Conservation (phyloP, 2,113 vertebrate species). For the Prolemur simus region DNA sequence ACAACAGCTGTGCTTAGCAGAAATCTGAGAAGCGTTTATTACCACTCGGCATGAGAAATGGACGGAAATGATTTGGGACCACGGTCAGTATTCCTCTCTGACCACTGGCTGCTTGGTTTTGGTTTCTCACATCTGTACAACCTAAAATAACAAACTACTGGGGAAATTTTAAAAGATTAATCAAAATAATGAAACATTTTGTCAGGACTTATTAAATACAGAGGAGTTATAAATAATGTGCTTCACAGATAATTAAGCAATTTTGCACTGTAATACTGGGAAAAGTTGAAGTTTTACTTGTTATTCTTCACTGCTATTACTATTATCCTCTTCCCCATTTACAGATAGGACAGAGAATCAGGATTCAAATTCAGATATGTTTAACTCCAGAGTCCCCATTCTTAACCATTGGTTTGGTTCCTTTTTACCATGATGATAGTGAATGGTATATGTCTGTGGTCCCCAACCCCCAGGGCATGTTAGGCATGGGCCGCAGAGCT, state of each 20-base stretch:
- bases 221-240: neutral
- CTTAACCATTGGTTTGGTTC: neutral
- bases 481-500: too few relatives aligned
- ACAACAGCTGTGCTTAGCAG: neutral
- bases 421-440: neutral
- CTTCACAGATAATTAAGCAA: neutral
- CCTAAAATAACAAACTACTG: neutral
- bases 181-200: neutral
- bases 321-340: neutral
- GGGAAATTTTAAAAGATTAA: neutral
- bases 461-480: too few relatives aligned
- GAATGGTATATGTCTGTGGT: neutral
- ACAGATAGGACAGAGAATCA: neutral
- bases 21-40: neutral
- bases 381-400: neutral
- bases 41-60: neutral
- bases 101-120: neutral
- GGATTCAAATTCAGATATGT: neutral
- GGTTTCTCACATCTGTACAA: neutral
- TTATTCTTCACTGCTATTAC: neutral
- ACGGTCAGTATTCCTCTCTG: fast-evolving
- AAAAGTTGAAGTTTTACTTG: neutral
- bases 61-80: neutral
- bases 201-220: neutral
- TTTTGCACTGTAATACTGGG: neutral